These are phyloP conservation scores for Apus apus DNA, from an alignment of 2,113 vertebrate species.

Conservation along the genomic window DNA sequence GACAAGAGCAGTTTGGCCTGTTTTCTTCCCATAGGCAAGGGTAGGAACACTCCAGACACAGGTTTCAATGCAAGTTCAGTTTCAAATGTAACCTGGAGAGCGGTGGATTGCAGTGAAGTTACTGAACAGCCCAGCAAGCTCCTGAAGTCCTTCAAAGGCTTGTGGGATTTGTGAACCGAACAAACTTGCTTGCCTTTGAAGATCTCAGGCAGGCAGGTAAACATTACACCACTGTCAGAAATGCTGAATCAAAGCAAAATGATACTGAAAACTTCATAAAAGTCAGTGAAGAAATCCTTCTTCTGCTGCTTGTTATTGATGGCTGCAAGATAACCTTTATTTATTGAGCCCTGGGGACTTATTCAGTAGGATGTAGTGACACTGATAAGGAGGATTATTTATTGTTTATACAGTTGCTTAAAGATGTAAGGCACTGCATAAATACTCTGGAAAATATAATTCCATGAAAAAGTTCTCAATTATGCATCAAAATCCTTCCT, in stretches of 20 bases:
- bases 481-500: slow-evolving; percentile 1
- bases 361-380: background rate
- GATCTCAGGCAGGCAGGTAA: background rate
- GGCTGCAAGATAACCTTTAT: slow-evolving; percentile 30
- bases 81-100: background rate
- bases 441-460: background rate
- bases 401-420: slow-evolving; percentile 32
- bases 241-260: background rate
- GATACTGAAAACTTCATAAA: slow-evolving; percentile 10
- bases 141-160: background rate
- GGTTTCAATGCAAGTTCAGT: background rate
- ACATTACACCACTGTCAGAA: background rate
- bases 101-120: background rate
- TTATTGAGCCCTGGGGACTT: slow-evolving; percentile 2
- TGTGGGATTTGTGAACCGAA: background rate
- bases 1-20: background rate
- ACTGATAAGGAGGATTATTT: slow-evolving; percentile 46
- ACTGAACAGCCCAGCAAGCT: background rate
- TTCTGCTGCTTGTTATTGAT: background rate
- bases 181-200: background rate
- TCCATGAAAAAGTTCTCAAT: background rate
- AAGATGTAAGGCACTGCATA: background rate
- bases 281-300: background rate
- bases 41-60: background rate
- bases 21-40: background rate